Conservation (phyloP, 2,888 invertebrate genomes). For the Hydroisotoma schaefferi region DNA sequence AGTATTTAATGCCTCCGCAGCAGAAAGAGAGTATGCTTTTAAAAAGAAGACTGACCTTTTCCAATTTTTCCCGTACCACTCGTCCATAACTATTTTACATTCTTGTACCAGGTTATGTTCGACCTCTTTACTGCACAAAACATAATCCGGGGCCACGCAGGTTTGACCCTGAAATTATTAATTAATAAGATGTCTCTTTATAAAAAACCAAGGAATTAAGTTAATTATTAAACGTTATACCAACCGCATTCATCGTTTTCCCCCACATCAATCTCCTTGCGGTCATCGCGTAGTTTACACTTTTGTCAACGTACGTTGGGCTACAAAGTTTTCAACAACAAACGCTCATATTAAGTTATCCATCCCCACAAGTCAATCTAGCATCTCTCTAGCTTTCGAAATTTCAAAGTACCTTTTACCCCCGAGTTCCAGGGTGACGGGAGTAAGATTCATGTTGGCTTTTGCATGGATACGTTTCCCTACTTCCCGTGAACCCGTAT, state of each 20-base stretch:
- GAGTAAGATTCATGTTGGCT: conserved; percentile 57
- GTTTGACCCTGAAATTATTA: too few species aligned
- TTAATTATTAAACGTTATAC: too few species aligned
- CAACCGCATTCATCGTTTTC: conserved; percentile 54
- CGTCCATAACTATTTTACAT: conserved; percentile 46
- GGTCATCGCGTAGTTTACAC: conserved; percentile 52
- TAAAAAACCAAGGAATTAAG: too few species aligned
- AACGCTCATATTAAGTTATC: not conserved
- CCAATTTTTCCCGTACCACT: conserved; percentile 36
- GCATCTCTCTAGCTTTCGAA: too few species aligned
- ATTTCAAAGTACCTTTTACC: conserved; percentile 55
- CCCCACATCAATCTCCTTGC: conserved; percentile 57
- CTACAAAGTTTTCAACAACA: conserved; percentile 50
- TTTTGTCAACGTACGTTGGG: conserved; percentile 55
- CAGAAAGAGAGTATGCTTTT: too few species aligned
- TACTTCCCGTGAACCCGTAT: conserved; percentile 55
- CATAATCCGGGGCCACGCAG: conserved; percentile 57
- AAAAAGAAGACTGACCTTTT: not conserved
- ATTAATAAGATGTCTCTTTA: too few species aligned
- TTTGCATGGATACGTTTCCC: conserved; percentile 56
- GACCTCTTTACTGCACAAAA: conserved; percentile 50
- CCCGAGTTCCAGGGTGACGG: conserved; percentile 58
- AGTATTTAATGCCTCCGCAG: too few species aligned
- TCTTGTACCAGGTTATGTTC: conserved; percentile 50
- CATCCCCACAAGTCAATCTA: too few species aligned